phyloP scores from a whole-genome alignment of 2,888 invertebrate genomes.

The Laothoe populi region DNA sequence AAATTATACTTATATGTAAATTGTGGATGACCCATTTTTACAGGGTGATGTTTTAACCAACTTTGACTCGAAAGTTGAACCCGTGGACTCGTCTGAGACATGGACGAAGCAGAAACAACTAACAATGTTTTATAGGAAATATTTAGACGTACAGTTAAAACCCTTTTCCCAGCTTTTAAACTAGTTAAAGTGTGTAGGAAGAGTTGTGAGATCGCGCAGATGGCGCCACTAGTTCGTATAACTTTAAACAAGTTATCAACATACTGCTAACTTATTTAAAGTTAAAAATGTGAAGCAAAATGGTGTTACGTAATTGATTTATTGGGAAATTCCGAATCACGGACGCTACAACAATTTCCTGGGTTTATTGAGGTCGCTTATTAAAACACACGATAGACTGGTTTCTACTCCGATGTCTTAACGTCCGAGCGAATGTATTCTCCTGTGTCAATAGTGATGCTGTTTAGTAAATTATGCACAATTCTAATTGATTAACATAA shows the following conservation, averaged over 20 bases:
- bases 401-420: neutral
- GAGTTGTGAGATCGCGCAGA: slow-evolving; percentile 2
- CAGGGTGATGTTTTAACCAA: slow-evolving; percentile 27
- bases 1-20: slow-evolving; percentile 40
- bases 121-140: slow-evolving; percentile 1
- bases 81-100: neutral
- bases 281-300: slow-evolving; percentile 18
- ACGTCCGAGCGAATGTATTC: neutral
- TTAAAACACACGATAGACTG: neutral
- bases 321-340: slow-evolving; percentile 13
- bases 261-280: slow-evolving; percentile 18
- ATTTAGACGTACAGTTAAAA: slow-evolving; percentile 6
- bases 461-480: slow-evolving; percentile 1
- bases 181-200: slow-evolving; percentile 22
- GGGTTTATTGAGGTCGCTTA: slow-evolving; percentile 19
- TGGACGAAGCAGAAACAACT: neutral
- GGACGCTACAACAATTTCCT: slow-evolving; percentile 7
- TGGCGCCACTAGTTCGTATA: slow-evolving; percentile 1
- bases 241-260: slow-evolving; percentile 20
- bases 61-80: slow-evolving; percentile 15
- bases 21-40: slow-evolving; percentile 43
- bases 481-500: neutral
- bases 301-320: slow-evolving; percentile 15
- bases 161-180: slow-evolving; percentile 21
- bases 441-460: neutral